Percentiles rank a stretch among this genome's conserved stretches.
Evolutionary conservation across 2,113 vertebrate species (phyloP).

Genomic region (Garra rufa): DNA sequence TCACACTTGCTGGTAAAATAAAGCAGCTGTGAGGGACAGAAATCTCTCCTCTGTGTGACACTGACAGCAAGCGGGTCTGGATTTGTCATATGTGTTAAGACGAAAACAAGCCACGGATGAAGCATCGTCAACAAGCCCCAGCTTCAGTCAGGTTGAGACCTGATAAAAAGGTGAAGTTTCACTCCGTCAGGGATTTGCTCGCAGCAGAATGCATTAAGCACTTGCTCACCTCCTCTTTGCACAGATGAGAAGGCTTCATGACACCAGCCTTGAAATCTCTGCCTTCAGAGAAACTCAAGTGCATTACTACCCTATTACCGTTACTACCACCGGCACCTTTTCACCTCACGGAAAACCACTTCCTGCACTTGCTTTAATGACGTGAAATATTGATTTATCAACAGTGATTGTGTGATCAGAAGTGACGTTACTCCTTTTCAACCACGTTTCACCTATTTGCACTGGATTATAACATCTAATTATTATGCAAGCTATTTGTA

Average conservation of each 20-base stretch:
- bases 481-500: not conserved
- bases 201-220: not conserved
- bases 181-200: constrained; percentile 8
- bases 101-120: not conserved
- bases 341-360: not conserved
- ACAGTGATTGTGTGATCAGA: not conserved
- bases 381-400: not conserved
- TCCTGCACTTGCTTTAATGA: not conserved
- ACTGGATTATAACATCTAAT: not conserved
- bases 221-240: not conserved
- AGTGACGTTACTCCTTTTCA: not conserved
- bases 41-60: not conserved
- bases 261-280: not conserved
- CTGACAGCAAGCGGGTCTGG: not conserved
- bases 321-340: not conserved
- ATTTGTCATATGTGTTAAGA: not conserved
- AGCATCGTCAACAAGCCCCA: not conserved
- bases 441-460: not conserved
- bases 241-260: constrained; percentile 14
- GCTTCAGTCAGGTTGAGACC: constrained; percentile 18
- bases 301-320: not conserved
- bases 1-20: not conserved
- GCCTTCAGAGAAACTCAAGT: not conserved
- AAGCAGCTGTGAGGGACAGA: not conserved
- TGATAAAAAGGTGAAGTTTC: constrained; percentile 6